phyloP scores from a whole-genome alignment of 1,140 invertebrate genomes.

The Drosophila auraria region DNA sequence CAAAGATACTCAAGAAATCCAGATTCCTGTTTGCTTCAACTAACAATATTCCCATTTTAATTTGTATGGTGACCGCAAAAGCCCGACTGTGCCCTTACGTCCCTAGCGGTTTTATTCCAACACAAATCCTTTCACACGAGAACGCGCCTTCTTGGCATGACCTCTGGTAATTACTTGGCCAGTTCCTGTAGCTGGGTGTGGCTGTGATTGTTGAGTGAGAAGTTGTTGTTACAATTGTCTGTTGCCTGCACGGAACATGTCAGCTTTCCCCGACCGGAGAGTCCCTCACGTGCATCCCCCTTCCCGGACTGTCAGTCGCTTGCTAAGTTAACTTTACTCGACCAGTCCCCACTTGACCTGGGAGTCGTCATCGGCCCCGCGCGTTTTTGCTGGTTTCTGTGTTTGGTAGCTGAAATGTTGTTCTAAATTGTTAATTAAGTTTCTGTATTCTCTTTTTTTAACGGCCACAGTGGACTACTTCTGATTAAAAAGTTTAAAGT shows the following conservation, averaged over 20 bases:
- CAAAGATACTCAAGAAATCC: conserved; percentile 20
- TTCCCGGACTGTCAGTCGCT: neutral
- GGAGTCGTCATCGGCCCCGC: conserved; percentile 7
- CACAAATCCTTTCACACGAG: conserved; percentile 30
- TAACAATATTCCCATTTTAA: conserved; percentile 58
- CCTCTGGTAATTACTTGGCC: conserved; percentile 71
- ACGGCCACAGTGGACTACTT: conserved; percentile 28
- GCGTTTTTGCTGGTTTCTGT: conserved; percentile 10
- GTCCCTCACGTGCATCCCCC: conserved; percentile 13
- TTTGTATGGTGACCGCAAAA: conserved; percentile 19
- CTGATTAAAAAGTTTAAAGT: conserved; percentile 40
- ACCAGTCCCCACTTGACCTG: conserved; percentile 9
- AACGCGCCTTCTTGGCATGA: conserved; percentile 57
- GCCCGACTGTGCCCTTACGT: neutral
- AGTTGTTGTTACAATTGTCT: conserved; percentile 55
- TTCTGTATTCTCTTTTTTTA: conserved; percentile 58
- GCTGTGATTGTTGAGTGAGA: conserved; percentile 72
- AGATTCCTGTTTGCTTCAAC: conserved; percentile 54
- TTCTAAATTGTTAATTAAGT: conserved; percentile 78
- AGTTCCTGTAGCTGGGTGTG: conserved; percentile 6
- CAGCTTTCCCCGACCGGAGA: conserved; percentile 28
- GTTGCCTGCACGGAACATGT: conserved; percentile 48
- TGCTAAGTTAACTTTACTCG: conserved; percentile 4
- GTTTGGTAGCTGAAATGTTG: conserved; percentile 57
- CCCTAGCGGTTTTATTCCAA: neutral